Evolutionary conservation across 2,113 vertebrate genomes (phyloP).

Genomic region (Oryzias woworae): DNA sequence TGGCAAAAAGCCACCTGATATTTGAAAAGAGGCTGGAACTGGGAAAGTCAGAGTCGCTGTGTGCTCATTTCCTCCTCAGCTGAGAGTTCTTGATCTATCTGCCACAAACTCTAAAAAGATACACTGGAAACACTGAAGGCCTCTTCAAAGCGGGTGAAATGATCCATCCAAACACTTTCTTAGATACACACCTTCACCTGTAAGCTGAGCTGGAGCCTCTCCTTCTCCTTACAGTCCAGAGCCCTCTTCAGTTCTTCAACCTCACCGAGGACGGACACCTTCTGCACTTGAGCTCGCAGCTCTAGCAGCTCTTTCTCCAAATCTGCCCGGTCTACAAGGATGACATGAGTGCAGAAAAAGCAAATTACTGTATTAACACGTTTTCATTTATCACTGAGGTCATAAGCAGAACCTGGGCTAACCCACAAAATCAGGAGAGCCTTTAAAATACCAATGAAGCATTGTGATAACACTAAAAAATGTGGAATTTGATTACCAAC

Average conservation of each 20-base stretch:
- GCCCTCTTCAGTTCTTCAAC: constrained; percentile 83
- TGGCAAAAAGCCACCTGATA: constrained; percentile 20
- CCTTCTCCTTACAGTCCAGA: constrained; percentile 84
- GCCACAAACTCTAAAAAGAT: not conserved
- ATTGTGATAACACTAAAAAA: no score
- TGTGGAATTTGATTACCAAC: no score
- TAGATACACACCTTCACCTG: constrained; percentile 82
- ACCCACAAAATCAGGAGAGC: no score
- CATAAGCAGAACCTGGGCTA: no score
- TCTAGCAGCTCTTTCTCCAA: constrained; percentile 85
- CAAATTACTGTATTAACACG: not conserved
- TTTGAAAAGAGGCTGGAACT: constrained; percentile 24
- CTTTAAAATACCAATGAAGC: no score
- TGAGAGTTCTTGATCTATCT: not conserved
- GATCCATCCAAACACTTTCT: not conserved
- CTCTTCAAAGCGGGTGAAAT: not conserved
- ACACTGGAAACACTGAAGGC: not conserved
- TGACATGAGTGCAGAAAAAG: not conserved
- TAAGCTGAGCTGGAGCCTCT: constrained; percentile 79
- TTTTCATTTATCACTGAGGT: no score
- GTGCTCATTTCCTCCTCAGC: constrained; percentile 5
- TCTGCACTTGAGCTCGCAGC: constrained; percentile 79
- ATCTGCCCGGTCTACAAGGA: constrained; percentile 68
- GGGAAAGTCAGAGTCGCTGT: not conserved
- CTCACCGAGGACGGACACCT: constrained; percentile 76